Evolutionary conservation across 2,888 invertebrate species (phyloP).

Genomic region (Rhynchonema sp.): DNA sequence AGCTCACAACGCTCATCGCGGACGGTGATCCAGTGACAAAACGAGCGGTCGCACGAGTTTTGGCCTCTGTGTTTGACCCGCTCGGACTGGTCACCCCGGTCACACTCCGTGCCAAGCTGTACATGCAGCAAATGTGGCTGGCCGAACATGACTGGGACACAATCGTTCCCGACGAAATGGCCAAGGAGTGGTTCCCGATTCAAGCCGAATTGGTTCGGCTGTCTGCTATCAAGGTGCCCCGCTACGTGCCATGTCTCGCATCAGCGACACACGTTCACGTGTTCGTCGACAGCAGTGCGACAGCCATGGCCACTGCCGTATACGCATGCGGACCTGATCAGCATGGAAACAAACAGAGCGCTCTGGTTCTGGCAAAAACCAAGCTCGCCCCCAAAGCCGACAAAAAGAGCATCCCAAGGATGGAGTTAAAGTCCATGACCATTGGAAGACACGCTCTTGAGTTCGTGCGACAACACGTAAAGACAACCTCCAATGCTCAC

Average conservation of each 20-base stretch:
- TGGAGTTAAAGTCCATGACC: background rate
- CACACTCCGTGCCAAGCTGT: background rate
- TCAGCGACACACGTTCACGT: background rate
- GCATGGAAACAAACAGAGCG: too few relatives aligned
- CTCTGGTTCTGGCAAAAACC: too few relatives aligned
- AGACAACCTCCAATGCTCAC: too few relatives aligned
- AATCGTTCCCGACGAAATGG: background rate
- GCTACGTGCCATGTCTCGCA: background rate
- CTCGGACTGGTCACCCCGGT: background rate
- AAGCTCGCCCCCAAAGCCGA: too few relatives aligned
- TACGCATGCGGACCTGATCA: too few relatives aligned
- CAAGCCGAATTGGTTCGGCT: background rate
- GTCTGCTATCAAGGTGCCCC: background rate
- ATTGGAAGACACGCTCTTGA: background rate
- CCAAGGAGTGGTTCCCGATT: background rate
- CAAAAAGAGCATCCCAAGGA: too few relatives aligned
- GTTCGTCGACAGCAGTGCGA: background rate
- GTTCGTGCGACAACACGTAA: background rate
- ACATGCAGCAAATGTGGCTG: background rate
- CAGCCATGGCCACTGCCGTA: background rate
- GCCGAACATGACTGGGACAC: background rate
- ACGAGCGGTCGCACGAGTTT: background rate
- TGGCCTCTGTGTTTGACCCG: background rate
- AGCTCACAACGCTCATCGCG: too few relatives aligned
- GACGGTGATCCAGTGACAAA: too few relatives aligned